Percentiles rank a stretch among this genome's conserved stretches.
phyloP scores from a whole-genome alignment of 2,888 invertebrate species.

The Caenorhabditis becei region DNA sequence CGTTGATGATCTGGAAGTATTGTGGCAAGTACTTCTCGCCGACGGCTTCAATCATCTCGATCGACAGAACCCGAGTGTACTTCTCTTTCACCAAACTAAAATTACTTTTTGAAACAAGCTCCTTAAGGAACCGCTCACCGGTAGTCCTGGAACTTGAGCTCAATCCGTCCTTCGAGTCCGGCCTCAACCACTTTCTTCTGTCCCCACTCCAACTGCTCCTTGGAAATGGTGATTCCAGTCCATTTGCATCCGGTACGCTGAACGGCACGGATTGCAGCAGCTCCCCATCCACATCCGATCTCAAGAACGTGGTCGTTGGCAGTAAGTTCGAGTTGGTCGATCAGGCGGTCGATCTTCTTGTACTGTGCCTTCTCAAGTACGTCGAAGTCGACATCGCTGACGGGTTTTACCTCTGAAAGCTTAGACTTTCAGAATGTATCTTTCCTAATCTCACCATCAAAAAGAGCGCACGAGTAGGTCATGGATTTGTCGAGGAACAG shows the following conservation, averaged over 20 bases:
- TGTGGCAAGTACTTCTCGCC: slow-evolving; percentile 75
- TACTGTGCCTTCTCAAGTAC: slow-evolving; percentile 70
- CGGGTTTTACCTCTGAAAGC: slow-evolving; percentile 48
- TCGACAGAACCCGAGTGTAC: slow-evolving; percentile 71
- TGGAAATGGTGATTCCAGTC: slow-evolving; percentile 78
- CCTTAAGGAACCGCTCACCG: slow-evolving; percentile 50
- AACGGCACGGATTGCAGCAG: slow-evolving; percentile 74
- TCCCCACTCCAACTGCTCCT: slow-evolving; percentile 74
- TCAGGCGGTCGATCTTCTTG: slow-evolving; percentile 71
- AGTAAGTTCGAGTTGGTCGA: slow-evolving; percentile 67
- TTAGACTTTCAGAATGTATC: not conserved
- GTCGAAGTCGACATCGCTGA: slow-evolving; percentile 56
- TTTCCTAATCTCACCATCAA: slow-evolving; percentile 54
- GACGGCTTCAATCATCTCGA: slow-evolving; percentile 80
- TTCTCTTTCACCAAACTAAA: slow-evolving; percentile 70
- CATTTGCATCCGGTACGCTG: slow-evolving; percentile 72
- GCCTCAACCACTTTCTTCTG: slow-evolving; percentile 67
- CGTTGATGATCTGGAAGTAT: slow-evolving; percentile 74
- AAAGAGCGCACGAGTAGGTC: slow-evolving; percentile 77
- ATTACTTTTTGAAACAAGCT: not conserved
- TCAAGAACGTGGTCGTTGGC: slow-evolving; percentile 74
- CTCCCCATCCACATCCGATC: slow-evolving; percentile 79
- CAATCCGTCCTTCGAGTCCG: slow-evolving; percentile 69
- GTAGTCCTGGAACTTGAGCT: slow-evolving; percentile 76
- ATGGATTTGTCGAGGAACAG: slow-evolving; percentile 76